Conservation (phyloP, 2,113 vertebrate species). For the human region GRCh38 chrX:109861001-109861500, state of each 20-base stretch:
- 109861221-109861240: constrained; percentile 32
- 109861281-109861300: not conserved
- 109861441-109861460: not conserved
- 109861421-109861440: constrained; percentile 11
- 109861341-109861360: not conserved
- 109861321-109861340: constrained; percentile 19
- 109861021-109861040: not conserved
- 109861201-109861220: not conserved
- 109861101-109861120: not conserved
- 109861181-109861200: not conserved
- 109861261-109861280: not conserved
- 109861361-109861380: not conserved
- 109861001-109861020: not conserved
- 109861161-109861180: not conserved
- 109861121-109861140: not conserved
- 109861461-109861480: not conserved
- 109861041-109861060: not conserved
- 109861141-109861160: not conserved
- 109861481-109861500: not conserved
- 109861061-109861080: not conserved
- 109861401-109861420: not conserved
- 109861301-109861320: not conserved
- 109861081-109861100: not conserved
- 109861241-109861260: not conserved
- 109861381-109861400: not conserved